Percentiles rank a stretch among this genome's conserved stretches.
These are phyloP conservation scores for Schizothorax lantsangensis DNA, from an alignment of 2,797 vertebrate genomes.

Conservation along the genomic window DNA sequence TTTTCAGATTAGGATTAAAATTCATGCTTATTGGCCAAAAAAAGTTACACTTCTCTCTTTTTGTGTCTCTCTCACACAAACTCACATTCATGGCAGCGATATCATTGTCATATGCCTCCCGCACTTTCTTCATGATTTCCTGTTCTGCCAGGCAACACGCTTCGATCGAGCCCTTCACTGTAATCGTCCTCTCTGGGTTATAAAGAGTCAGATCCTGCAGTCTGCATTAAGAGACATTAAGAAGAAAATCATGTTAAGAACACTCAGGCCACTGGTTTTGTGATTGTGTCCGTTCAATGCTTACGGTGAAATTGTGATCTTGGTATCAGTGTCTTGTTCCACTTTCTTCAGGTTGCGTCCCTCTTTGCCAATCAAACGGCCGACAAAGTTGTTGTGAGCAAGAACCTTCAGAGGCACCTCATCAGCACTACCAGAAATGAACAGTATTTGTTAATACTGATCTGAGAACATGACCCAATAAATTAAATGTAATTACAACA, in stretches of 20 bases:
- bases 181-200: constrained; percentile 94
- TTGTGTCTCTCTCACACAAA: not conserved
- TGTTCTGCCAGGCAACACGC: constrained; percentile 89
- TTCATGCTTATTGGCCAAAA: not conserved
- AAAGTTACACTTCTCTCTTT: not conserved
- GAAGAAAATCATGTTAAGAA: not conserved
- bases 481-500: too few relatives aligned
- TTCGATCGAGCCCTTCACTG: constrained; percentile 88
- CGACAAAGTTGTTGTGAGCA: constrained; percentile 96
- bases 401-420: constrained; percentile 94
- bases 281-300: constrained; percentile 53
- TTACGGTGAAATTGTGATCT: constrained; percentile 98
- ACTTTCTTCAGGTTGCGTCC: constrained; percentile 95
- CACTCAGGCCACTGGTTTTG: not conserved
- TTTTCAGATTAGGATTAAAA: not conserved
- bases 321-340: constrained; percentile 95
- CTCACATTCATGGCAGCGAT: constrained; percentile 95
- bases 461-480: not conserved
- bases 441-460: not conserved
- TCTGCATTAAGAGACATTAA: constrained; percentile 67
- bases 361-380: constrained; percentile 93
- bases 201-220: constrained; percentile 94
- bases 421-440: constrained; percentile 77
- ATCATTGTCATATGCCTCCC: constrained; percentile 95
- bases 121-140: constrained; percentile 95